Conservation (phyloP, 2,113 vertebrate species). For the Malurus alboscapulatus region DNA sequence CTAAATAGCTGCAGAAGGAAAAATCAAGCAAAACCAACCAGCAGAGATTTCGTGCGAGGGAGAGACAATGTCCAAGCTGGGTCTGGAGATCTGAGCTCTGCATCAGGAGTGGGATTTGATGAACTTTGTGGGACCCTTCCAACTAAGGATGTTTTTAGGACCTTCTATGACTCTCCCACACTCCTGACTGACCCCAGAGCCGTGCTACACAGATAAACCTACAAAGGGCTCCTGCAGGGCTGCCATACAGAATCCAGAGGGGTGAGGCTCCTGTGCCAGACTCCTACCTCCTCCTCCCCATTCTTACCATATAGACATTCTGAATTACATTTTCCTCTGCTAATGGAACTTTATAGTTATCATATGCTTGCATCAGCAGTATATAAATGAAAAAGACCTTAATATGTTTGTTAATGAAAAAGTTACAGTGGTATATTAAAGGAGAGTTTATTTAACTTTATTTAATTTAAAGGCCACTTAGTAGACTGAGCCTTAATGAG, state of each 20-base stretch:
- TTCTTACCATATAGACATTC: not conserved
- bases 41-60: not conserved
- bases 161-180: not conserved
- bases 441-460: conserved; percentile 64
- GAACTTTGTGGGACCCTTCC: not conserved
- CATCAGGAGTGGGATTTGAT: not conserved
- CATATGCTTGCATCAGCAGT: conserved; percentile 36
- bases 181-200: not conserved
- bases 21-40: not conserved
- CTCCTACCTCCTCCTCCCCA: not conserved
- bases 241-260: not conserved
- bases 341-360: not conserved
- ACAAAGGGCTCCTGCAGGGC: accelerated
- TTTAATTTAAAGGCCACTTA: conserved; percentile 64
- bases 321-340: not conserved
- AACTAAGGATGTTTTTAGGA: not conserved
- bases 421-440: conserved; percentile 40
- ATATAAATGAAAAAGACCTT: conserved; percentile 42
- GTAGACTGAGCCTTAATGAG: conserved; percentile 42
- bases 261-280: not conserved
- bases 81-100: not conserved
- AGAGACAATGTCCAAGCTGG: not conserved
- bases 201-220: not conserved
- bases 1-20: not conserved
- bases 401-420: conserved; percentile 66